Evolutionary conservation across 2,888 invertebrate genomes (phyloP).

Genomic region (Athripsodes cinereus): DNA sequence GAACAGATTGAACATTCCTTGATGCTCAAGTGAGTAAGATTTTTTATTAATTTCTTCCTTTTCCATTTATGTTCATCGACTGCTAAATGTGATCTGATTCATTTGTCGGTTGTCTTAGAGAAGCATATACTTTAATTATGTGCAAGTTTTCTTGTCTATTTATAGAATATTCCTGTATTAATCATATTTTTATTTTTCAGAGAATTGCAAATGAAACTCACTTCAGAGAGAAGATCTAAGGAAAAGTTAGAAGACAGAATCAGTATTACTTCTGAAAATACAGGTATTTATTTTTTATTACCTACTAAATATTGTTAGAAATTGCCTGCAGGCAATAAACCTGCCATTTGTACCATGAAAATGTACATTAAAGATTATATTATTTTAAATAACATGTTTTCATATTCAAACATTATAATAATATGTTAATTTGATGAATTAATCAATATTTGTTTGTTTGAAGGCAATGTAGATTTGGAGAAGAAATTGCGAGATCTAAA

Average conservation of each 20-base stretch:
- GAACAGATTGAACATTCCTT: constrained; percentile 72
- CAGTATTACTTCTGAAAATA: constrained; percentile 37
- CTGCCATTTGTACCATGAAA: no score
- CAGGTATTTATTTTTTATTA: constrained; percentile 24
- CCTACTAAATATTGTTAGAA: no score
- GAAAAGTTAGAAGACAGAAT: constrained; percentile 63
- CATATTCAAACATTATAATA: neutral
- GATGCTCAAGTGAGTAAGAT: constrained; percentile 56
- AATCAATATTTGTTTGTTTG: neutral
- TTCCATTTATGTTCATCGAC: no score
- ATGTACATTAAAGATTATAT: no score
- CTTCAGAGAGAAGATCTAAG: constrained; percentile 66
- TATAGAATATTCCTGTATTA: no score
- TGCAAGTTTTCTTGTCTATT: no score
- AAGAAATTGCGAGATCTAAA: constrained; percentile 50
- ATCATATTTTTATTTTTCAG: constrained; percentile 47
- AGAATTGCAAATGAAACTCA: constrained; percentile 71
- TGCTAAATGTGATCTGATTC: no score
- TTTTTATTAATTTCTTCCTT: no score
- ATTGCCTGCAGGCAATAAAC: no score
- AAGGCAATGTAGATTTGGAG: constrained; percentile 39
- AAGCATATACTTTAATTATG: no score
- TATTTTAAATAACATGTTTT: no score
- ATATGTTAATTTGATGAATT: neutral
- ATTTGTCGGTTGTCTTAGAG: no score